Conservation (phyloP, 2,113 vertebrate species). For the Cebus imitator region DNA sequence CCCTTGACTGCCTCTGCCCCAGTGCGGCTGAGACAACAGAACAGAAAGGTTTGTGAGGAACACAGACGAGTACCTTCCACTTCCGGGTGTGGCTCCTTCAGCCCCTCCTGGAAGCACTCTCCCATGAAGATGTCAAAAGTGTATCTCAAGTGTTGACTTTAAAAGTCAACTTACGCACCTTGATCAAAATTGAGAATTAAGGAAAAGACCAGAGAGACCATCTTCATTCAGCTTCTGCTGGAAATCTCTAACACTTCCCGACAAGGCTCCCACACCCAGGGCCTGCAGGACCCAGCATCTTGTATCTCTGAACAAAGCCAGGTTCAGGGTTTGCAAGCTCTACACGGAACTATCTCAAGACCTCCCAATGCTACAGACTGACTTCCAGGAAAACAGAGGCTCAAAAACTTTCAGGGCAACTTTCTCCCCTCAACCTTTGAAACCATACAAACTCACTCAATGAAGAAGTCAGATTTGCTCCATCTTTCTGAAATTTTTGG, state of each 20-base stretch:
- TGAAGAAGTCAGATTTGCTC: too few relatives aligned
- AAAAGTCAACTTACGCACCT: background rate
- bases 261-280: fast-evolving
- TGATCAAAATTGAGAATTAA: background rate
- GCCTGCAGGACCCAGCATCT: background rate
- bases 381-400: background rate
- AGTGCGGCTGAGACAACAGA: background rate
- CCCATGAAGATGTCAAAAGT: background rate
- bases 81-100: background rate
- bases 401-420: background rate
- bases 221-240: background rate
- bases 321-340: background rate
- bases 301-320: background rate
- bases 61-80: fast-evolving
- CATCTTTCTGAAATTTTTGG: background rate
- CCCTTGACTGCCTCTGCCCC: background rate
- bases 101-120: background rate
- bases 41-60: fast-evolving
- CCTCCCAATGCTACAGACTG: background rate
- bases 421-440: background rate
- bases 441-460: background rate
- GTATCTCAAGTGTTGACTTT: background rate
- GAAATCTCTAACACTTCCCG: fast-evolving
- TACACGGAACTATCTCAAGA: background rate
- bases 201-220: background rate